Evolutionary conservation across 2,888 invertebrate species (phyloP).

Genomic region (Trichogramma evanescens): DNA sequence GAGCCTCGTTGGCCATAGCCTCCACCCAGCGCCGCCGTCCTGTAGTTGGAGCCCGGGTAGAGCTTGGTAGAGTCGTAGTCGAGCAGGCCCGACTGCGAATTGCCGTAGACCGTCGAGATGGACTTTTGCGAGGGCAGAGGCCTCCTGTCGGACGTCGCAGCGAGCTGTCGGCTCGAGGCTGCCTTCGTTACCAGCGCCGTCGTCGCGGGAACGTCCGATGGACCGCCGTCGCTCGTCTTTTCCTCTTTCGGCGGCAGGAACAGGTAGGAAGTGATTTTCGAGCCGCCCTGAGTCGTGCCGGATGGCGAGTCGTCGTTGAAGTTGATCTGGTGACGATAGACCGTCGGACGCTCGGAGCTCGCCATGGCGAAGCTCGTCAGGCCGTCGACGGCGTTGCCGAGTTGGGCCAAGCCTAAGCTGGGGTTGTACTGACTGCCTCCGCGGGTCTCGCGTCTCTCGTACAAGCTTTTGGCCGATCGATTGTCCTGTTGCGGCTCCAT

Average conservation of each 20-base stretch:
- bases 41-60: too few relatives aligned
- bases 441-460: too few relatives aligned
- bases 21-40: too few relatives aligned
- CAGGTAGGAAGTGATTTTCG: constrained; percentile 17
- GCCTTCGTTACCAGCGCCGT: not conserved
- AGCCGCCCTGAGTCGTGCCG: not conserved
- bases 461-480: too few relatives aligned
- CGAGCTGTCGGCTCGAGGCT: not conserved
- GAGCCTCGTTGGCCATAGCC: too few relatives aligned
- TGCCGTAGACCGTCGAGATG: not conserved
- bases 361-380: too few relatives aligned
- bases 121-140: not conserved
- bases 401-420: too few relatives aligned
- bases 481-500: too few relatives aligned
- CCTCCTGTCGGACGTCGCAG: not conserved
- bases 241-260: constrained; percentile 22
- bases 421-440: too few relatives aligned
- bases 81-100: too few relatives aligned
- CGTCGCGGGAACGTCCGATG: not conserved
- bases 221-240: not conserved
- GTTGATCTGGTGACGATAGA: not conserved
- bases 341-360: not conserved
- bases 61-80: too few relatives aligned
- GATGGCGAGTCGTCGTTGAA: not conserved
- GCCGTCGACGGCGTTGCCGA: too few relatives aligned